Evolutionary conservation across 92 coral and sea anemone species (phyloP), one percentile per base, ranked within the genome.

Genomic region (Actinernus sp.): DNA sequence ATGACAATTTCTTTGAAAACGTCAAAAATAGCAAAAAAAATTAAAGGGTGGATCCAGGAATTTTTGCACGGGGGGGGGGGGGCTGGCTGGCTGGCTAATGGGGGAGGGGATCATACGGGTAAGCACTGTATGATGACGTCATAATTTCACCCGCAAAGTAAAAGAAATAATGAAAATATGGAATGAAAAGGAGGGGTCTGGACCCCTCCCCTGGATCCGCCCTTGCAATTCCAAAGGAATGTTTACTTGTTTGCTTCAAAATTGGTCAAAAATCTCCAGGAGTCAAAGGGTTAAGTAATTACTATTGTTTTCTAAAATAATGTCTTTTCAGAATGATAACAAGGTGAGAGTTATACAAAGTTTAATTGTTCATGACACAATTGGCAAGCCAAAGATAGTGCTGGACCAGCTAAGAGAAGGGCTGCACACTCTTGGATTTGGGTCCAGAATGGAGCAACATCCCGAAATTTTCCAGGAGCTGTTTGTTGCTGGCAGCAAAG

Each of bases 321-420:
- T n/a, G n/a, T n/a, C 24, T 24, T 68, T 50, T 66, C 29, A 74
- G 84, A 78, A 68, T 55, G 71, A 78, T 20, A 78, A 78, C 77
- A 68, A 58, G 52, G 58, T 67, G 77, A 56, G 43, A 29, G 60
- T 66, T 20, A 58, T 67, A 41, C 76, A 66, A 39, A 39, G 58
- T 17, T n/a, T 78, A 16, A 49, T 78, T 13, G 46, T 78, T 19
- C 84, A 78, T 58, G 84, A 78, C 52, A 66, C 41, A 26, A 41
- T 65, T n/a, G 83, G 83, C 10, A 76, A 65, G 67, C 76, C 76
- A 6, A 76, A 78, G 61, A 67, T 78, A 7, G 44, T 78, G 49
- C 71, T 78, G 5, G 84, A 78, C 24, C 84, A 78, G 43, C 45
- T 78, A 18, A 31, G 77, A 20, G 76, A 67, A 57, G 77, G 77